phyloP scores from a whole-genome alignment of 2,113 vertebrate species.

The Xiphias gladius region DNA sequence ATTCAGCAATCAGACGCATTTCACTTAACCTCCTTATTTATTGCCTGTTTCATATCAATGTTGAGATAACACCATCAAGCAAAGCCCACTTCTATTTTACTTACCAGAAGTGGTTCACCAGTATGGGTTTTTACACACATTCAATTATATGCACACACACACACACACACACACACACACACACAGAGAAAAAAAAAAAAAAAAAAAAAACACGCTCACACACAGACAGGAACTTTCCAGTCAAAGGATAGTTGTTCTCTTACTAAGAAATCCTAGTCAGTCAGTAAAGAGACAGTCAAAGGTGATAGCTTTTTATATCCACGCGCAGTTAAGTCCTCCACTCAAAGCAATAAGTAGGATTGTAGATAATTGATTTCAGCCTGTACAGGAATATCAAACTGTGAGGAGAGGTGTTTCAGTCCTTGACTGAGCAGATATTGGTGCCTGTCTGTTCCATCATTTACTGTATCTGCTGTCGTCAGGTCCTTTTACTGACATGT shows the following conservation, averaged over 20 bases:
- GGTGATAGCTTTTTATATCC: constrained; percentile 35
- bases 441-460: constrained; percentile 9
- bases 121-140: constrained; percentile 54
- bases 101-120: constrained; percentile 78
- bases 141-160: background rate
- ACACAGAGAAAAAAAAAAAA: no score
- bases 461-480: constrained; percentile 52
- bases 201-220: background rate
- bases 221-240: constrained; percentile 55
- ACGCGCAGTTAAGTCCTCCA: background rate
- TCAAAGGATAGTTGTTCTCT: constrained; percentile 53
- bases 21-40: constrained; percentile 41
- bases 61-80: constrained; percentile 23
- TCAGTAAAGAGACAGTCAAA: constrained; percentile 30
- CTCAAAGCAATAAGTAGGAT: background rate
- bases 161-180: constrained; percentile 15
- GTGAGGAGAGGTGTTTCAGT: constrained; percentile 1
- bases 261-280: constrained; percentile 46
- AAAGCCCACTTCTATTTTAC: constrained; percentile 62
- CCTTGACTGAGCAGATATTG: constrained; percentile 16
- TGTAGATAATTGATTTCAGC: background rate
- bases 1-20: constrained; percentile 1
- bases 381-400: background rate
- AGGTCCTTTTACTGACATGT: constrained; percentile 19
- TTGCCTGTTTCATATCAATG: constrained; percentile 42